Evolutionary conservation across 2,113 vertebrate species (phyloP).

Genomic region (Struthidea cinerea): DNA sequence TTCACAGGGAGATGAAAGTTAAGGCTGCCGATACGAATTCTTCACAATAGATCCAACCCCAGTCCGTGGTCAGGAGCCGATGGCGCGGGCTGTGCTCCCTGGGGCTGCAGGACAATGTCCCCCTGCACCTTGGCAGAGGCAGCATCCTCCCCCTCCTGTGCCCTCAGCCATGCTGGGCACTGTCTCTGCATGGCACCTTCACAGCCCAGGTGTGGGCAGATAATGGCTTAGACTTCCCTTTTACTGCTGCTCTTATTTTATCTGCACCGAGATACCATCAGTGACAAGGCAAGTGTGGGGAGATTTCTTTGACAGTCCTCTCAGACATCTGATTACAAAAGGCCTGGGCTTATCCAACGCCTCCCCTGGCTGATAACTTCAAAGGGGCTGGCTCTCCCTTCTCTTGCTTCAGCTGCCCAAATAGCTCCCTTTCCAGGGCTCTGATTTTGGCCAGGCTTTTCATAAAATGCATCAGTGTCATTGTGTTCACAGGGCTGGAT

Average conservation of each 20-base stretch:
- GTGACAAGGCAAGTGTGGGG: constrained; percentile 53
- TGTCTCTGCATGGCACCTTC: background rate
- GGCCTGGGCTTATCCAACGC: constrained; percentile 28
- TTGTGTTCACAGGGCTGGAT: background rate
- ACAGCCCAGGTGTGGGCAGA: background rate
- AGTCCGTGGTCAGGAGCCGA: fast-evolving
- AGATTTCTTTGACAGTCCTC: constrained; percentile 62
- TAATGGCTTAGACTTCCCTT: background rate
- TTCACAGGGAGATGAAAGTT: background rate
- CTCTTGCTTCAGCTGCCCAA: constrained; percentile 2
- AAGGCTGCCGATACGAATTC: background rate
- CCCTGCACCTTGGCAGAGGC: background rate
- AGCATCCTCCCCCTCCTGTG: background rate
- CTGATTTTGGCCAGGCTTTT: constrained; percentile 5
- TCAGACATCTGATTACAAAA: constrained; percentile 61
- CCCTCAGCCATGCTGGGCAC: fast-evolving
- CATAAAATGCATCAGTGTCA: background rate
- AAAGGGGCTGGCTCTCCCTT: constrained; percentile 23
- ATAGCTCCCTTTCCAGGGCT: background rate
- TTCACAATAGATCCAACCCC: fast-evolving
- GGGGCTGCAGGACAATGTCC: background rate
- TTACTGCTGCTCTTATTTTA: constrained; percentile 47
- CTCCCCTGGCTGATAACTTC: constrained; percentile 42
- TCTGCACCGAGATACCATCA: constrained; percentile 59
- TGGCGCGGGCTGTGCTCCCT: background rate